Conservation (phyloP, 2,113 vertebrate species). For the Bagarius yarrelli region DNA sequence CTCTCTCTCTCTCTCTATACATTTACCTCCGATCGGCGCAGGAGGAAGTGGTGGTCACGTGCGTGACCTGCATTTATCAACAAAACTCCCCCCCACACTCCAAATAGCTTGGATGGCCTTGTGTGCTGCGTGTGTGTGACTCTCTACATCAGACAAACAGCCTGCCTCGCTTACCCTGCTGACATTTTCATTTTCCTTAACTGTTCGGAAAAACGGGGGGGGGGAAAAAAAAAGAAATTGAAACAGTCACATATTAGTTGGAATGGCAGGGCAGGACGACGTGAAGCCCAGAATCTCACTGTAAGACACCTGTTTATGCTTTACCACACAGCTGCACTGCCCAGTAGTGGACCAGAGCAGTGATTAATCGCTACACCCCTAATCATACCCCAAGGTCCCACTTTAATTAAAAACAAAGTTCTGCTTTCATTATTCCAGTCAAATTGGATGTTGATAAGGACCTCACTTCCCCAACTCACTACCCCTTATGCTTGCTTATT, state of each 20-base stretch:
- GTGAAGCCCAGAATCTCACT: neutral
- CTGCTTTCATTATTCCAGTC: constrained; percentile 56
- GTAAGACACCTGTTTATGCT: constrained; percentile 31
- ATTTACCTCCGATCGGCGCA: neutral
- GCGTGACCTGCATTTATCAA: constrained; percentile 23
- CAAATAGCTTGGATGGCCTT: neutral
- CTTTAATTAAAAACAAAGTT: constrained; percentile 60
- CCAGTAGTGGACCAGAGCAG: constrained; percentile 46
- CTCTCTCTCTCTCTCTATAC: neutral
- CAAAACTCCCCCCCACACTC: constrained; percentile 5
- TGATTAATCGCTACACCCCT: constrained; percentile 56
- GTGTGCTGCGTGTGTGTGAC: constrained; percentile 6
- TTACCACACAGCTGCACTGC: constrained; percentile 39
- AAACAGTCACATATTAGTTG: neutral
- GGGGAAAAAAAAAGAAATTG: neutral
- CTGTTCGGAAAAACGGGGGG: constrained; percentile 28
- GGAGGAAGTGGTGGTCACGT: neutral
- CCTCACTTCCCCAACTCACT: constrained; percentile 1
- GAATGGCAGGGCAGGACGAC: neutral
- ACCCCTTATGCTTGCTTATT: constrained; percentile 19
- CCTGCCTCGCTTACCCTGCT: constrained; percentile 18
- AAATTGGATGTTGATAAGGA: constrained; percentile 53
- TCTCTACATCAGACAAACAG: constrained; percentile 8
- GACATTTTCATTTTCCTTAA: constrained; percentile 50
- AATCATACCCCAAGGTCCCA: constrained; percentile 55